Percentiles rank a stretch among this genome's conserved stretches.
These are phyloP conservation scores for Tyria jacobaeae DNA, from an alignment of 2,888 invertebrate species.

Conservation along the genomic window DNA sequence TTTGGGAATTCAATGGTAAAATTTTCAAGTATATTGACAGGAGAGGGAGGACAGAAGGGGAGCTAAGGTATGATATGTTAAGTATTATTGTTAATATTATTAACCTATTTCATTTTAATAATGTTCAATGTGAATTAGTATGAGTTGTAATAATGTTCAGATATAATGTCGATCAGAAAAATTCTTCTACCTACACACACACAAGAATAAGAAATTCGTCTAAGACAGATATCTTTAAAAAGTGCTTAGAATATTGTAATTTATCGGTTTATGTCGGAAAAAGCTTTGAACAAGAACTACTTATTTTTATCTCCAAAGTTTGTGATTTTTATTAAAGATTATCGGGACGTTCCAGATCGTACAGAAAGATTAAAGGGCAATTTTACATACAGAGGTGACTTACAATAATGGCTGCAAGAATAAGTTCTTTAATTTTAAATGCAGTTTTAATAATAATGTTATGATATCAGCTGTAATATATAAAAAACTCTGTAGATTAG, in stretches of 20 bases:
- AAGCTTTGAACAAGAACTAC: constrained; percentile 11
- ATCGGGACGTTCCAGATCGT: constrained; percentile 15
- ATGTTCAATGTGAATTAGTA: no score
- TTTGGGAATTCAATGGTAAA: no score
- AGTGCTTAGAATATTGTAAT: constrained; percentile 15
- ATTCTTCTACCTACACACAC: no score
- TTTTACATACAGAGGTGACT: background rate
- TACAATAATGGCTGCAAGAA: background rate
- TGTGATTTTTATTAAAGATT: constrained; percentile 23
- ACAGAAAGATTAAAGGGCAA: background rate
- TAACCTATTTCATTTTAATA: no score
- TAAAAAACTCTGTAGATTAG: no score
- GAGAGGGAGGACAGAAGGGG: no score
- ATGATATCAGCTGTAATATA: background rate
- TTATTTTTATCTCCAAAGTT: constrained; percentile 24
- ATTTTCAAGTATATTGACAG: no score
- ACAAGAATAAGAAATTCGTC: background rate
- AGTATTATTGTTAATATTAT: no score
- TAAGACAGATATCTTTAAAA: constrained; percentile 2
- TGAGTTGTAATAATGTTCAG: no score
- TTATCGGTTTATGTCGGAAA: background rate
- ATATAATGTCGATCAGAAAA: no score
- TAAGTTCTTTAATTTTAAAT: background rate
- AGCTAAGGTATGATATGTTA: no score
- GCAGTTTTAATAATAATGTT: background rate